Evolutionary conservation across 2,888 invertebrate genomes (phyloP), one percentile per base, ranked within the genome.

Genomic region (Tetramorium bicarinatum): DNA sequence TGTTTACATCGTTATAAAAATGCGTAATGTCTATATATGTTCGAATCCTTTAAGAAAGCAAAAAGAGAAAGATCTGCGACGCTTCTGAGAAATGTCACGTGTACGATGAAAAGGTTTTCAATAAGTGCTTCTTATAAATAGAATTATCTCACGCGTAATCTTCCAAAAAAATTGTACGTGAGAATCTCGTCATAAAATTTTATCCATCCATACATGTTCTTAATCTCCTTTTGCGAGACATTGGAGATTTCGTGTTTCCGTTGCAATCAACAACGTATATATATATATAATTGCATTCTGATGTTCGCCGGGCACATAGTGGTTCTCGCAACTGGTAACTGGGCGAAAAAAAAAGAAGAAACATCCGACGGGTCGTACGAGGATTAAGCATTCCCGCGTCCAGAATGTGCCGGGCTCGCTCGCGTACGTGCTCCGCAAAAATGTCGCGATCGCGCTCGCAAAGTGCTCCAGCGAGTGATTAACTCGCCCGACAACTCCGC

Each of bases 401-500:
- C 59, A 71, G 69, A 77, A 54, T 52, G 41, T 15, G 49, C 52
- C 21, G 21, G 13, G 13, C 44, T 18, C 52, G 59, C 18, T 18
- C 21, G 44, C 21, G 44, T 11, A n/a, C 75, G 47, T 38, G 38
- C 25, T 38, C 66, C 71, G 47, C 71, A 79, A 79, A 79, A 79
- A 79, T 79, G 79, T 79, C 79, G 66, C 76, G 38, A 69, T 38
- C 79, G 34, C 25, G 44, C n/a, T 71, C 41, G 83, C 59, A 67
- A 74, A 80, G 47, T 61, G 81, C 61, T 69, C 59, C 56, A 25
- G 15, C 74, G 67, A 75, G 67, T 64, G 75, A 84, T 84, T 82
- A 84, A 84, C 82, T 82, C 61, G 80, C 56, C 47, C 66, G 81
- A 67, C 84, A 34, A 80, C 67, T 81, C 74, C 67, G 72, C 79